These are phyloP conservation scores for Thera obeliscata DNA, from an alignment of 2,888 invertebrate species.

Conservation along the genomic window DNA sequence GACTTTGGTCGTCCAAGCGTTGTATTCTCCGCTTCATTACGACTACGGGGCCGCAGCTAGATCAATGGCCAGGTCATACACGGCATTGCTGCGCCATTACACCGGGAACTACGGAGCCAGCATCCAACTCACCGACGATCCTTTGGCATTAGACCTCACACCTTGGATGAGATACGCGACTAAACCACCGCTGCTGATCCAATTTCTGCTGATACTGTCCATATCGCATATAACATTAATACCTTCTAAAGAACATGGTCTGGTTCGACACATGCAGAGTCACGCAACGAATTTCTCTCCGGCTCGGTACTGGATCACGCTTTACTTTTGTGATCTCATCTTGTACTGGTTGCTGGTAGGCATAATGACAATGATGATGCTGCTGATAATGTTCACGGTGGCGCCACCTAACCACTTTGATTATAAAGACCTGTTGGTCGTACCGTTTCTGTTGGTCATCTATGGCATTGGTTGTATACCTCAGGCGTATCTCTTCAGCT, in stretches of 20 bases:
- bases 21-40: slow-evolving; percentile 70
- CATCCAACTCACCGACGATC: slow-evolving; percentile 67
- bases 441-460: slow-evolving; percentile 60
- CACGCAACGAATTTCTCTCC: slow-evolving; percentile 70
- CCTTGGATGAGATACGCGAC: slow-evolving; percentile 54
- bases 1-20: slow-evolving; percentile 55
- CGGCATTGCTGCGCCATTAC: slow-evolving; percentile 68
- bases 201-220: slow-evolving; percentile 67
- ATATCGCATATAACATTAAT: slow-evolving; percentile 68
- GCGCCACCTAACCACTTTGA: slow-evolving; percentile 51
- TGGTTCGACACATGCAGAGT: slow-evolving; percentile 68
- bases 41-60: slow-evolving; percentile 66
- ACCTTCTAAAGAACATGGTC: slow-evolving; percentile 69
- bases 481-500: slow-evolving; percentile 73
- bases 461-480: slow-evolving; percentile 72
- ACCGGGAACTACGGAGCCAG: slow-evolving; percentile 57
- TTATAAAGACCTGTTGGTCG: slow-evolving; percentile 62
- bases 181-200: slow-evolving; percentile 61
- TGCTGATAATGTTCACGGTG: slow-evolving; percentile 52
- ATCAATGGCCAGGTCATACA: slow-evolving; percentile 63
- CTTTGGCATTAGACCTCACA: slow-evolving; percentile 64
- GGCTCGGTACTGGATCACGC: slow-evolving; percentile 62
- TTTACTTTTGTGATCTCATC: slow-evolving; percentile 66
- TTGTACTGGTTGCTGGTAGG: slow-evolving; percentile 61
- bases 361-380: slow-evolving; percentile 56